Percentiles rank a stretch among this genome's conserved stretches.
Conservation (phyloP, 2,888 invertebrate genomes). For the Synergus umbraculus region DNA sequence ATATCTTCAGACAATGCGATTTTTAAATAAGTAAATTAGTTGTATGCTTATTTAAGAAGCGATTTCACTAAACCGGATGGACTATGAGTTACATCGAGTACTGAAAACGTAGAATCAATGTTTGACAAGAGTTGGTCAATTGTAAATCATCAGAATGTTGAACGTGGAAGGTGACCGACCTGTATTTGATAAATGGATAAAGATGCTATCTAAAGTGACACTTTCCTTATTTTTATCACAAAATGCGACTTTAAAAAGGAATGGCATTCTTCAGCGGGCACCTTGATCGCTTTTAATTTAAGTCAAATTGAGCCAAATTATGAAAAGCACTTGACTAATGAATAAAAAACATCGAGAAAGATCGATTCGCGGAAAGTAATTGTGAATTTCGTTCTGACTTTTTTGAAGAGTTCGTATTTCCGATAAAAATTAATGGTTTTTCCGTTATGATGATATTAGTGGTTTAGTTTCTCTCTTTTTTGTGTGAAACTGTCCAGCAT, state of each 20-base stretch:
- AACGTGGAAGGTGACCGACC: slow-evolving; percentile 8
- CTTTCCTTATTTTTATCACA: slow-evolving; percentile 39
- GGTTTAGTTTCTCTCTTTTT: background rate
- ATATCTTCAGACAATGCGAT: too few relatives aligned
- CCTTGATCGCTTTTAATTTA: background rate
- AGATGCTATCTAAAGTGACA: slow-evolving; percentile 19
- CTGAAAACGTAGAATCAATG: background rate
- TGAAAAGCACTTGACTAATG: background rate
- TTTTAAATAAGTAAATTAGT: background rate
- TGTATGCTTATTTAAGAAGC: background rate
- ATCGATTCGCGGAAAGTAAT: too few relatives aligned
- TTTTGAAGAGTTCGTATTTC: background rate
- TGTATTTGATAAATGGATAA: slow-evolving; percentile 19
- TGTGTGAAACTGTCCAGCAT: background rate
- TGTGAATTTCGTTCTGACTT: background rate
- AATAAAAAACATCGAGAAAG: too few relatives aligned
- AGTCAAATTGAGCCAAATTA: background rate
- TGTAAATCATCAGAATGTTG: background rate
- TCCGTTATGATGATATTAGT: background rate
- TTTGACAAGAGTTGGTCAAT: background rate
- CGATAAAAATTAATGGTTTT: too few relatives aligned
- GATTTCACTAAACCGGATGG: background rate
- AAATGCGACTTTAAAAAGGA: slow-evolving; percentile 6
- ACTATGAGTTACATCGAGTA: background rate
- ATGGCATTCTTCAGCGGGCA: background rate